phyloP scores from a whole-genome alignment of 2,888 invertebrate genomes.

The Melolontha melolontha region DNA sequence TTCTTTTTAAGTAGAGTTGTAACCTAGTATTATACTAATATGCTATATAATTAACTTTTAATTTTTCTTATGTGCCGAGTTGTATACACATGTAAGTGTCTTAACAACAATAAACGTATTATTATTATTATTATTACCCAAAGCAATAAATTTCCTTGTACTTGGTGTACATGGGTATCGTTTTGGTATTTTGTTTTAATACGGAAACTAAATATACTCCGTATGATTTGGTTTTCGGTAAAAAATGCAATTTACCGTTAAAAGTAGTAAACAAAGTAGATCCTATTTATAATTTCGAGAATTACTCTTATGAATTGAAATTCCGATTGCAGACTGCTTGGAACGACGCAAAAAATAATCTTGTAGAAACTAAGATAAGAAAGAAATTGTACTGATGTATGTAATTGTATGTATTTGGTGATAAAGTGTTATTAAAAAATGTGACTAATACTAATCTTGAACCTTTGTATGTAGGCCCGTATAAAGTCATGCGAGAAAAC shows the following conservation, averaged over 20 bases:
- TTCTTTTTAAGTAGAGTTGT: no score
- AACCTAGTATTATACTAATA: no score
- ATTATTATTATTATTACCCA: no score
- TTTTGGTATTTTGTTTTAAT: not conserved
- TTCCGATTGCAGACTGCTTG: constrained; percentile 41
- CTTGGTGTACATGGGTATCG: no score
- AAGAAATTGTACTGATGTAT: not conserved
- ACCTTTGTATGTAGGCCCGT: not conserved
- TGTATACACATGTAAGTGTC: no score
- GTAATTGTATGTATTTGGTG: not conserved
- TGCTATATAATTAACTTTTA: no score
- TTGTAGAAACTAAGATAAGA: constrained; percentile 37
- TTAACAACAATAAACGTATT: no score
- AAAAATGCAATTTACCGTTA: constrained; percentile 9
- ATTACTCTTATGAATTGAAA: constrained; percentile 38
- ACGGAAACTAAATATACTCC: not conserved
- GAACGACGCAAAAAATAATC: constrained; percentile 40
- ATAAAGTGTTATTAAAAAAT: constrained; percentile 3
- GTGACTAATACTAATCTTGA: not conserved
- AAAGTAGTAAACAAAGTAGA: constrained; percentile 12
- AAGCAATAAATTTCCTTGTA: no score
- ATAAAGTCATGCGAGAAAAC: not conserved
- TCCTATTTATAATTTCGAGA: constrained; percentile 43
- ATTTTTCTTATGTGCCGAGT: no score
- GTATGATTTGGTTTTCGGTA: constrained; percentile 13